phyloP scores from a whole-genome alignment of 2,113 vertebrate genomes.

The Canis aureus region DNA sequence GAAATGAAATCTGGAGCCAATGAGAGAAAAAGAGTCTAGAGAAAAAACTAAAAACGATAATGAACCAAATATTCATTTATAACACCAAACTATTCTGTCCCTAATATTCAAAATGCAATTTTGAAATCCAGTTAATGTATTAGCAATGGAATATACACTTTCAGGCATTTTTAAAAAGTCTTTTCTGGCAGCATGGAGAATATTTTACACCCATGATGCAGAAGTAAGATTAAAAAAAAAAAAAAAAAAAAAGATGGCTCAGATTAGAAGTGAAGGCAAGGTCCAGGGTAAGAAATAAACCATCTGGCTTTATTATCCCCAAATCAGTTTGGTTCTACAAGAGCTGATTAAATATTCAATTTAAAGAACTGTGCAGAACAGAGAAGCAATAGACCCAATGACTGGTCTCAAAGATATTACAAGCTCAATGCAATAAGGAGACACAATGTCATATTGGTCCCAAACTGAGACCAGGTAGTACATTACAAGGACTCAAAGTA shows the following conservation, averaged over 20 bases:
- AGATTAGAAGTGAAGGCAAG: slow-evolving; percentile 5
- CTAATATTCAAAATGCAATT: neutral
- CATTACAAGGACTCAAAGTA: neutral
- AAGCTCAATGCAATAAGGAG: neutral
- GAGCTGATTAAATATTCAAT: neutral
- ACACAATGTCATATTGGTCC: neutral
- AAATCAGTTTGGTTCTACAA: neutral
- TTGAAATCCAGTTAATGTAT: neutral
- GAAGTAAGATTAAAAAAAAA: neutral
- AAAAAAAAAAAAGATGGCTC: neutral
- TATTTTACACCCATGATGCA: neutral
- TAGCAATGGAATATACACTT: neutral
- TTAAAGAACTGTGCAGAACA: neutral
- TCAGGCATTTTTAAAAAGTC: neutral
- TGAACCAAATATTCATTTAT: neutral
- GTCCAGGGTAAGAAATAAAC: neutral
- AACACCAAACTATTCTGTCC: neutral
- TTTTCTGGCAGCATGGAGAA: neutral
- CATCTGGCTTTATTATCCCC: neutral
- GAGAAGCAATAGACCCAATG: neutral
- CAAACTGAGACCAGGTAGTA: neutral
- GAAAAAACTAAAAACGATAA: neutral
- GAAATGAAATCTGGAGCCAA: neutral
- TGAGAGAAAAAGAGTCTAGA: neutral
- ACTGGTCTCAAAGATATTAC: neutral